phyloP scores from a whole-genome alignment of 2,888 invertebrate species.

The Drosophila engyochracea region DNA sequence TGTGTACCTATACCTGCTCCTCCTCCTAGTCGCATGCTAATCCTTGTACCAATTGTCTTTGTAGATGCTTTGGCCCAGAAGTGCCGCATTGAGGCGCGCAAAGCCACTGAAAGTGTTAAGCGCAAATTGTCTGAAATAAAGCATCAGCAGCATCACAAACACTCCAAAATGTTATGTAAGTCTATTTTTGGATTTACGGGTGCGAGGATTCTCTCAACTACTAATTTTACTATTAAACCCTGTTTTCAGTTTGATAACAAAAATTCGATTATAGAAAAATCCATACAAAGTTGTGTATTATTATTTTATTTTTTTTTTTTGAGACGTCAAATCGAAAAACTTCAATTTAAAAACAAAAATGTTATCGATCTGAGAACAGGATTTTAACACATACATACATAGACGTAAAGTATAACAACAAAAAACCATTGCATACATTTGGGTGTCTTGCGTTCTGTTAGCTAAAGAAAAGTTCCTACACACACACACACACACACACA shows the following conservation, averaged over 20 bases:
- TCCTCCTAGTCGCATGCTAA: constrained; percentile 5
- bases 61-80: constrained; percentile 55
- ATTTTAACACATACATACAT: constrained; percentile 4
- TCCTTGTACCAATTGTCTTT: constrained; percentile 55
- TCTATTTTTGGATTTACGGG: constrained; percentile 50
- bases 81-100: constrained; percentile 53
- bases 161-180: constrained; percentile 62
- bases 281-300: neutral
- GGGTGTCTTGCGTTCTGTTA: constrained; percentile 6
- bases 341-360: too few relatives aligned
- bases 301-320: neutral
- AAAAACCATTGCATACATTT: constrained; percentile 9
- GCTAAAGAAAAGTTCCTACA: constrained; percentile 3
- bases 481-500: constrained; percentile 11
- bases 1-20: constrained; percentile 8
- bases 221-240: neutral
- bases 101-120: constrained; percentile 59
- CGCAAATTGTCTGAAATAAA: constrained; percentile 49
- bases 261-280: neutral
- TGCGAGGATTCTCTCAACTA: constrained; percentile 33
- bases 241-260: neutral
- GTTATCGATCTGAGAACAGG: neutral
- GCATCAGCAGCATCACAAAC: constrained; percentile 52
- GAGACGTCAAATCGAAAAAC: neutral
- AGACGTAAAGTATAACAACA: neutral